phyloP scores from a whole-genome alignment of 1,140 invertebrate genomes.

The Drosophila ironensis region DNA sequence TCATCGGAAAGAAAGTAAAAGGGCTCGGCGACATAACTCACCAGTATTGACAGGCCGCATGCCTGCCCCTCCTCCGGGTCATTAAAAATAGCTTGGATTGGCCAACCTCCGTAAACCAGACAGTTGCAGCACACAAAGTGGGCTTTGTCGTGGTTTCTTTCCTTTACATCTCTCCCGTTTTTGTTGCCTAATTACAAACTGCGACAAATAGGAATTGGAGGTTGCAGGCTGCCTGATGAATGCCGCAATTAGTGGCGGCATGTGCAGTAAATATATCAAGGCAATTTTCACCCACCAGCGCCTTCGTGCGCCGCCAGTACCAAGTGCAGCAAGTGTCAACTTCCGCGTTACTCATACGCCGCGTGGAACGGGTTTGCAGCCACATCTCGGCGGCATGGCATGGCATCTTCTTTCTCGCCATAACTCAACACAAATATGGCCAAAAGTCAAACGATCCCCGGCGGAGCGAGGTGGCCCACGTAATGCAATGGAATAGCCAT shows the following conservation, averaged over 20 bases:
- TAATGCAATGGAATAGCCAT: slow-evolving; percentile 75
- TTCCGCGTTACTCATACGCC: slow-evolving; percentile 77
- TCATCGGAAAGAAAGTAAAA: slow-evolving; percentile 72
- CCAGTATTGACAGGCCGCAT: slow-evolving; percentile 58
- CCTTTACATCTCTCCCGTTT: not conserved
- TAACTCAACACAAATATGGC: slow-evolving; percentile 74
- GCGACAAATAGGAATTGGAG: not conserved
- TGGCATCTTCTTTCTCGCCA: slow-evolving; percentile 71
- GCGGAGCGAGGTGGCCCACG: slow-evolving; percentile 36
- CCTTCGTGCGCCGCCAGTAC: slow-evolving; percentile 7
- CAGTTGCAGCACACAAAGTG: slow-evolving; percentile 42
- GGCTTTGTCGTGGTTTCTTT: slow-evolving; percentile 32
- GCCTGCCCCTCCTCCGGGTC: slow-evolving; percentile 18
- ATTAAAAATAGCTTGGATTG: slow-evolving; percentile 59
- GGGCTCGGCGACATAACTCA: slow-evolving; percentile 68
- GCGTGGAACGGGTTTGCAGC: slow-evolving; percentile 52
- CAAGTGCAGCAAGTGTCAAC: slow-evolving; percentile 68
- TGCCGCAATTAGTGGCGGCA: slow-evolving; percentile 52
- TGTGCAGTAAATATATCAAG: slow-evolving; percentile 72
- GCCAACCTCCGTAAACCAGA: slow-evolving; percentile 41
- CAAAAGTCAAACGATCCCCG: slow-evolving; percentile 77
- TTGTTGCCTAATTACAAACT: slow-evolving; percentile 37
- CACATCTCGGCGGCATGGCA: slow-evolving; percentile 22
- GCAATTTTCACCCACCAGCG: slow-evolving; percentile 67
- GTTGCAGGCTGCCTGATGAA: slow-evolving; percentile 28